These are phyloP conservation scores for Selene dorsalis DNA, from an alignment of 2,797 vertebrate genomes.

Conservation along the genomic window DNA sequence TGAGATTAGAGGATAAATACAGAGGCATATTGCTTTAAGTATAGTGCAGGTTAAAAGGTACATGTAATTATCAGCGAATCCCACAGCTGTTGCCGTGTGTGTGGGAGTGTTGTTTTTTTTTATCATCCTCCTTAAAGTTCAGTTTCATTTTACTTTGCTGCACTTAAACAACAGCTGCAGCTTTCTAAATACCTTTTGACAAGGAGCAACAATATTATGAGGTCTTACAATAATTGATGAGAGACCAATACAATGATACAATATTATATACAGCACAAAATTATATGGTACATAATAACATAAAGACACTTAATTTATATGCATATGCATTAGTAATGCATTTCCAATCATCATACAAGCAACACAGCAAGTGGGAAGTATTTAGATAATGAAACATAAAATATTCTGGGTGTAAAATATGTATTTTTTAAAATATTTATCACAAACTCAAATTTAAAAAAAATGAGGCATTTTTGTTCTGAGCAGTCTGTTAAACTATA, in stretches of 20 bases:
- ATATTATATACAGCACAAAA: not conserved
- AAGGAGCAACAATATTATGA: slow-evolving; percentile 6
- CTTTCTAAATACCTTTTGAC: slow-evolving; percentile 1
- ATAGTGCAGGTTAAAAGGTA: not conserved
- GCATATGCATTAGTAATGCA: not conserved
- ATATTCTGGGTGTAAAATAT: not conserved
- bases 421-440: too few species aligned
- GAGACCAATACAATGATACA: not conserved
- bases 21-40: not conserved
- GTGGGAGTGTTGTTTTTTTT: not conserved
- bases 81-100: not conserved
- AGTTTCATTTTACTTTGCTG: not conserved
- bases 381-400: slow-evolving; percentile 6
- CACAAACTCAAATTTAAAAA: too few species aligned
- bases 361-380: not conserved
- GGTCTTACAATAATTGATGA: not conserved
- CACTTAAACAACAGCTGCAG: not conserved
- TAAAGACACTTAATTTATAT: not conserved
- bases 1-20: not conserved
- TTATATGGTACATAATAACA: too few species aligned
- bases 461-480: not conserved
- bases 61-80: not conserved
- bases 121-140: not conserved
- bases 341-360: slow-evolving; percentile 7
- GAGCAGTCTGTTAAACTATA: not conserved